Evolutionary conservation across 2,797 vertebrate genomes (phyloP), one percentile per base, ranked within the genome.

Genomic region (Sitta carolinensis): DNA sequence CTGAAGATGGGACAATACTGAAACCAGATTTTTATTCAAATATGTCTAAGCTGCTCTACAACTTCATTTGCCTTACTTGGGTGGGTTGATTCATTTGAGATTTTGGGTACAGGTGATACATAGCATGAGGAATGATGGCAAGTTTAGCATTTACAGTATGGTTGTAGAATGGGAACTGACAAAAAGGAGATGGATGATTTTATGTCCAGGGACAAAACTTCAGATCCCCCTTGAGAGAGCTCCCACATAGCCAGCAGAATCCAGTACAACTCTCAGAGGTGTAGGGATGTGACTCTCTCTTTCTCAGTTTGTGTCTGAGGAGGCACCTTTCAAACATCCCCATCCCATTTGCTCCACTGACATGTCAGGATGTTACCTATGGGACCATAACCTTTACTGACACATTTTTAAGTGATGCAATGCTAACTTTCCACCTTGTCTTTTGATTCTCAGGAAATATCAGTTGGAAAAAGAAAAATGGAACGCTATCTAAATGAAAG

Each of bases 401-500:
- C 34, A 57, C 7, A 15, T 67, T 87, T 93, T 58, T 38, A 70
- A 58, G 13, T 13, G 5, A 19, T 9, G 20, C 4, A 52, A 40
- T 66, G 47, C 63, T 87, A 47, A 74, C 27, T 62, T 82, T 84
- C n/a, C 42, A 73, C 36, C 27, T 58, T 72, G 34, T 86, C 77
- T 95, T 94, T 78, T 96, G 68, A 73, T 94, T 93, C n/a, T 9
- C 82, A 97, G 97, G 94, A 72, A 94, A 93, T 47, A 16, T 2
- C 93, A 93, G 68, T 45, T 63, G 26, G 8, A 62, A 18, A 32
- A 52, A 38, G 32, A 94, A 48, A 23, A 58, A 90, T 87, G 84
- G 75, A 14, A 61, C n/a, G 26, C 21, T 34, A 29, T 32, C 30
- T 29, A 29, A 6, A 23, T 5, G 6, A 3, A 30, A 70, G 0